Evolutionary conservation across 2,797 vertebrate genomes (phyloP), one percentile per base, ranked within the genome.

Genomic region (Pelochelys cantorii): DNA sequence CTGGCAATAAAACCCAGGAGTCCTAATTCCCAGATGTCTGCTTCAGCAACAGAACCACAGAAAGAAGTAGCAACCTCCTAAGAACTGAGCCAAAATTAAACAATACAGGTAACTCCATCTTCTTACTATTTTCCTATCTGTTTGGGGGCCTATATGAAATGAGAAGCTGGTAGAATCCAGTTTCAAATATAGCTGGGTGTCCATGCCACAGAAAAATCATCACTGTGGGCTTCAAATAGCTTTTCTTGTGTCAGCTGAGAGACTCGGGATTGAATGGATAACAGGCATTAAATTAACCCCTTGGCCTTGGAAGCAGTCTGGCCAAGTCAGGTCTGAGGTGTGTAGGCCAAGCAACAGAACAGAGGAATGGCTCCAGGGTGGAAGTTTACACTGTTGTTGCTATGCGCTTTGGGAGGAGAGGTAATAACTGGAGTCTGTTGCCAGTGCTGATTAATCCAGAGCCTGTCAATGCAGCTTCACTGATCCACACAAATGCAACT

Each of bases 21-120:
- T 60, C 1, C 0, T 53, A 71, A 71, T 85, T 89, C 56, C 37
- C 37, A 29, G 84, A 89, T 62, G 59, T 37, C 62, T 1, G 2
- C 55, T 81, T 22, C 37, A 91, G 65, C 7, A 1, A 29, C 15
- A 13, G 59, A 7, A 53, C 37, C 53, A 88, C 55, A 82, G 31
- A n/a, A 94, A 13, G 25, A 85, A 86, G 90, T 77, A 23, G 23
- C 57, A 7, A 55, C 23, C 5, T 60, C 42, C 22, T 81, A 20
- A 59, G 55, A 83, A 48, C 23, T 34, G 83, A 85, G 20, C 37
- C 18, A 81, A 91, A 93, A 95, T 71, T 52, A 82, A 96, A 90
- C 85, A 92, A 31, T 54, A 84, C 74, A 86, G 92, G 85, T 91
- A 84, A 81, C 42, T 65, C 6, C 55, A 31, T 62, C 83, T 94